Evolutionary conservation across 2,888 invertebrate genomes (phyloP).

Genomic region (Germaria angustata): DNA sequence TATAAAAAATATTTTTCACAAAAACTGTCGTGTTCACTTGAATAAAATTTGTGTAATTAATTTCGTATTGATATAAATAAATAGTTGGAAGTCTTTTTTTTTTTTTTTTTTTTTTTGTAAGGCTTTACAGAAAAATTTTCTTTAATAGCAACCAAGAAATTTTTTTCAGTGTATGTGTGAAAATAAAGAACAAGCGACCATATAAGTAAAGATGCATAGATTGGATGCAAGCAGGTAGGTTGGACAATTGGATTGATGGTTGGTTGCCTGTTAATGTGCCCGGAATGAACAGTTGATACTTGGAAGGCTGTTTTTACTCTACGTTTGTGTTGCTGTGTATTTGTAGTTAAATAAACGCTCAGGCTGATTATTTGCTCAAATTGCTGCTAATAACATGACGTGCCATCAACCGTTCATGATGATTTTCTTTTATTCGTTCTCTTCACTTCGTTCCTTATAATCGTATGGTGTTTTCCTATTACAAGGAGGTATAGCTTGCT

Average conservation of each 20-base stretch:
- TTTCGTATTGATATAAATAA: too few relatives aligned
- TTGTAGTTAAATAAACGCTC: constrained; percentile 70
- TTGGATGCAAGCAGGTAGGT: constrained; percentile 31
- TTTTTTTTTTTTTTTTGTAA: too few relatives aligned
- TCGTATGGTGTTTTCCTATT: too few relatives aligned
- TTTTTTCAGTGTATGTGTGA: neutral
- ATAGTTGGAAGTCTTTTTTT: too few relatives aligned
- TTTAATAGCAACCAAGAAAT: too few relatives aligned
- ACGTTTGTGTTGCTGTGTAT: constrained; percentile 30
- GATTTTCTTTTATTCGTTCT: constrained; percentile 38
- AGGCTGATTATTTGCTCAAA: constrained; percentile 79
- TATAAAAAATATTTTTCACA: too few relatives aligned
- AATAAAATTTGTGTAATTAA: too few relatives aligned
- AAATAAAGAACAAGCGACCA: constrained; percentile 15
- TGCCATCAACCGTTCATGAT: constrained; percentile 72
- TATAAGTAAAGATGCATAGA: constrained; percentile 14
- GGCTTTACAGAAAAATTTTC: too few relatives aligned
- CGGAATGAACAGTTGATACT: constrained; percentile 16
- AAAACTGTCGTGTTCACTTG: too few relatives aligned
- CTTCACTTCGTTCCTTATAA: neutral
- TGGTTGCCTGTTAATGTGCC: constrained; percentile 24
- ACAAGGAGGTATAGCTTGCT: constrained; percentile 17
- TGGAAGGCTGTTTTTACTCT: constrained; percentile 28
- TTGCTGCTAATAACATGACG: constrained; percentile 80
- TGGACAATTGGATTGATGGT: constrained; percentile 38